Evolutionary conservation across 1,140 invertebrate genomes (phyloP), one percentile per base, ranked within the genome.

Genomic region (Lutraria rhynchaena): DNA sequence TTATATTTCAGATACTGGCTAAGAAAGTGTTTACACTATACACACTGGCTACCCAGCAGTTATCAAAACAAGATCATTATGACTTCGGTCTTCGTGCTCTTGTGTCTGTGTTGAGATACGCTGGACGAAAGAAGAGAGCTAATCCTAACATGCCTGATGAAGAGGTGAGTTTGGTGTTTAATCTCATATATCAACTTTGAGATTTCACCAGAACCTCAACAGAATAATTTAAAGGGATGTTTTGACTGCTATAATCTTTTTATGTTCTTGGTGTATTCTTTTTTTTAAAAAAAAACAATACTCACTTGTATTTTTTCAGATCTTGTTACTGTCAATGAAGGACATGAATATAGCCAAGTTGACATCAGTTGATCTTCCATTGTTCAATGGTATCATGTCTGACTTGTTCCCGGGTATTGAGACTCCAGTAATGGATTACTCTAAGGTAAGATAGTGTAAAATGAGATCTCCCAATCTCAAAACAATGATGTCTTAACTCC

Each of bases 281-380:
- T n/a, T n/a, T n/a, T n/a, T n/a, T n/a, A n/a, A n/a, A n/a, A n/a
- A n/a, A n/a, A n/a, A n/a, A n/a, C n/a, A n/a, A n/a, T 49, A 19
- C 44, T 49, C 9, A 49, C 19, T 65, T 27, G 2, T 65, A 15
- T 65, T 15, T 41, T 85, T 81, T 9, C 77, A 92, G 91, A 63
- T 92, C n/a, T 75, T 92, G 65, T 85, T 92, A 19, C 78, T 91
- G 55, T 96, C 96, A 0, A 96, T 97, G 95, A 95, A 95, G 44
- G 96, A 97, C 88, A 97, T 97, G 96, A 98, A 97, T 90, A 94
- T 96, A 58, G 96, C 96, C 0, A 96, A 96, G 67, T 92, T 98
- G 58, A 96, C 96, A 0, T 94, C 95, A 0, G 95, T 96, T 77
- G 97, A 98, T 93, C 93, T 97, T 63, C 96, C 96, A 0, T 91